Evolutionary conservation across 1,140 invertebrate species (phyloP).

Genomic region (Bombus ignitus): DNA sequence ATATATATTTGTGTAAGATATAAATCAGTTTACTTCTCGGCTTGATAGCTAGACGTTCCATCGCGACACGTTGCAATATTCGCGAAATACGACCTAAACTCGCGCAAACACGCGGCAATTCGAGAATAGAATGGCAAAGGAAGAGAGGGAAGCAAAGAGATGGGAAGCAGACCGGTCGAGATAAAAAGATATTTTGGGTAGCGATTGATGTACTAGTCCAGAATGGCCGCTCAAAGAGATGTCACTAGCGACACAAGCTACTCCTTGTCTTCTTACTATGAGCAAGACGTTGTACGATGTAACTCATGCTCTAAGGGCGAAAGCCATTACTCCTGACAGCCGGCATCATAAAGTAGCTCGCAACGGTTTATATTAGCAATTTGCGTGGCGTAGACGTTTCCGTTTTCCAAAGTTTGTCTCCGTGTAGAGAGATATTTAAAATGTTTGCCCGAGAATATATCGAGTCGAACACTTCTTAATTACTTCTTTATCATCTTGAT

Average conservation of each 20-base stretch:
- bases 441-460: background rate
- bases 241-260: background rate
- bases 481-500: background rate
- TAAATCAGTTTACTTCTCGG: conserved; percentile 43
- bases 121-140: conserved; percentile 57
- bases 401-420: background rate
- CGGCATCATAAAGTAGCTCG: background rate
- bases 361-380: background rate
- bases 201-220: background rate
- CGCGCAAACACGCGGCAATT: conserved; percentile 31
- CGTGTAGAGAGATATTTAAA: background rate
- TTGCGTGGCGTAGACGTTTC: background rate
- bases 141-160: conserved; percentile 1
- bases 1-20: no score
- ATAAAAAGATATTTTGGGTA: conserved; percentile 27
- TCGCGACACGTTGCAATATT: background rate
- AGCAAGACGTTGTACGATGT: background rate
- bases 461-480: background rate
- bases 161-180: background rate
- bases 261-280: background rate
- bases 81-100: conserved; percentile 19
- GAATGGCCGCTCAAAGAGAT: conserved; percentile 6
- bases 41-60: conserved; percentile 49
- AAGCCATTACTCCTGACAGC: background rate
- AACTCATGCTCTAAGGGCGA: background rate